A percentile compares a stretch with the other conserved stretches of the same genome.
Evolutionary conservation across 2,797 vertebrate genomes (phyloP).

Genomic region (Spheniscus humboldti): DNA sequence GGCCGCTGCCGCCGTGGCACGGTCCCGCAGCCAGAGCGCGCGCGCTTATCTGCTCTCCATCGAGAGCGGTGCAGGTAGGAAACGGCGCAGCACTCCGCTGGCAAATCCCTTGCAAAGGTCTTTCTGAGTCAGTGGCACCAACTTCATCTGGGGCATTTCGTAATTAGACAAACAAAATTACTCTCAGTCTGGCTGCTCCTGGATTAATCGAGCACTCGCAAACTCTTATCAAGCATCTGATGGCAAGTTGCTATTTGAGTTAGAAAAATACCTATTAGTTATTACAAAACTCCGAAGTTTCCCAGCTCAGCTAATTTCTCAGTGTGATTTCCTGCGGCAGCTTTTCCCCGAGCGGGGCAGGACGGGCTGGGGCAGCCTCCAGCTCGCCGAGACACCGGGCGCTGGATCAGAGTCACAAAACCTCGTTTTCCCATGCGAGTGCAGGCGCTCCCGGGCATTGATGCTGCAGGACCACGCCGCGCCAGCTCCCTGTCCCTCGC

Average conservation of each 20-base stretch:
- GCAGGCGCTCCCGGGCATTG: rapidly evolving
- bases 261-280: conserved; percentile 62
- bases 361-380: background rate
- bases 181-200: conserved; percentile 17
- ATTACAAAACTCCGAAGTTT: conserved; percentile 71
- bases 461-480: too few species aligned
- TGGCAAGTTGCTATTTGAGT: conserved; percentile 62
- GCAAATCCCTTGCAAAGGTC: background rate
- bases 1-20: background rate
- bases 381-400: rapidly evolving
- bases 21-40: background rate
- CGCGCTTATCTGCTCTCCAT: background rate
- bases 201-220: background rate
- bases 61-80: background rate
- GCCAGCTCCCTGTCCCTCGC: background rate
- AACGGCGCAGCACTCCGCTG: background rate
- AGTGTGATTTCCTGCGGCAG: conserved; percentile 29
- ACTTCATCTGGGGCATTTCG: background rate
- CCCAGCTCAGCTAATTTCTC: conserved; percentile 69
- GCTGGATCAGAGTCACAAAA: background rate
- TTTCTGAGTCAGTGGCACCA: background rate
- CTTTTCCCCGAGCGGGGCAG: background rate
- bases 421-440: rapidly evolving
- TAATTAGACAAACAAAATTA: background rate
- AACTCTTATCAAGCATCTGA: conserved; percentile 45